Evolutionary conservation across 2,797 vertebrate species (phyloP).

Genomic region (Bothrops alternatus): DNA sequence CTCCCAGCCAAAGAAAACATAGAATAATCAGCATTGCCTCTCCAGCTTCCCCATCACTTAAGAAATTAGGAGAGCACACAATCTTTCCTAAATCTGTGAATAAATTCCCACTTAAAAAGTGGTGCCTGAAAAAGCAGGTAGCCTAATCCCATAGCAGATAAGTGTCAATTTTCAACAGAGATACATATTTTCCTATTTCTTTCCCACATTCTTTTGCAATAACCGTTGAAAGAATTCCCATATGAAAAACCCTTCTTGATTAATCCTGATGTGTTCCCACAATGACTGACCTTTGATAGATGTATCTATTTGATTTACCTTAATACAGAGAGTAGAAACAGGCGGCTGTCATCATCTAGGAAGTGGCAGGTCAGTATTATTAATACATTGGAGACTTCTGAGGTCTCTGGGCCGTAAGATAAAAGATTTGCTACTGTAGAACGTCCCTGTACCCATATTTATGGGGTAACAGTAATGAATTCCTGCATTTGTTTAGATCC

Average conservation of each 20-base stretch:
- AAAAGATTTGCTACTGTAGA: not conserved
- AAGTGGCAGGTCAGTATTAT: not conserved
- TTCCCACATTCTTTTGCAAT: not conserved
- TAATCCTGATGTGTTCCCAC: not conserved
- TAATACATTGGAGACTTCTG: not conserved
- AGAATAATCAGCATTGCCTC: not conserved
- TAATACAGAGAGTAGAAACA: not conserved
- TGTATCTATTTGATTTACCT: not conserved
- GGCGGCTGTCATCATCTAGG: not conserved
- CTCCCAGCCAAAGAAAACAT: not conserved
- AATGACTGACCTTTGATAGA: not conserved
- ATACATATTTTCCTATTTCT: not conserved
- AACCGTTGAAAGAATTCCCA: not conserved
- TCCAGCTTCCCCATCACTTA: not conserved
- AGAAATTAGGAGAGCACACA: not conserved
- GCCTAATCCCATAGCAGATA: not conserved
- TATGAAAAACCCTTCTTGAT: not conserved
- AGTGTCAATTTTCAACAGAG: not conserved
- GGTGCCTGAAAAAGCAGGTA: not conserved
- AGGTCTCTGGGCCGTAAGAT: not conserved
- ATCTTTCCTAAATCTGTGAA: not conserved
- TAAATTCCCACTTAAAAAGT: not conserved
- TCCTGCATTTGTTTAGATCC: not conserved
- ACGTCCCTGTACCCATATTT: not conserved
- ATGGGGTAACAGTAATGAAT: not conserved